Conservation (phyloP, 2,888 invertebrate species). For the Congeria kusceri region DNA sequence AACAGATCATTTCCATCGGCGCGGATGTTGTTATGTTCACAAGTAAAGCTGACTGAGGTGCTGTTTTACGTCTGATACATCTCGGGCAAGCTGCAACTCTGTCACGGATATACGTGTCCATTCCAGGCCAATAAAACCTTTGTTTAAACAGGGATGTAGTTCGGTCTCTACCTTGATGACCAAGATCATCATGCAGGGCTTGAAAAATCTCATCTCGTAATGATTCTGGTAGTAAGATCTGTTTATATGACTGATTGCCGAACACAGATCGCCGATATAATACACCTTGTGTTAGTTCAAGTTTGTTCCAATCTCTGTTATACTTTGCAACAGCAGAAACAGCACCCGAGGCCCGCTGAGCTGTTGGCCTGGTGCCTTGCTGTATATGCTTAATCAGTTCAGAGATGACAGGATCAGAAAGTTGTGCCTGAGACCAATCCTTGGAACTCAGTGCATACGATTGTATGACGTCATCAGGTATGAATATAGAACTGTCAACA, state of each 20-base stretch:
- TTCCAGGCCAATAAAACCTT: constrained; percentile 14
- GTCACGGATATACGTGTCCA: constrained; percentile 8
- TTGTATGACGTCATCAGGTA: no score
- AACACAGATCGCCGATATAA: neutral
- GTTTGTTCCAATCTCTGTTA: constrained; percentile 1
- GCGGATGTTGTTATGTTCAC: constrained; percentile 4
- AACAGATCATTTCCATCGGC: constrained; percentile 24
- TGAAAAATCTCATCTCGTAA: neutral
- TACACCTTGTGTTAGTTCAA: neutral
- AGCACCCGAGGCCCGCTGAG: no score
- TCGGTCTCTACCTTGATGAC: constrained; percentile 21
- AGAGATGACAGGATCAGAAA: neutral
- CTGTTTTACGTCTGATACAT: constrained; percentile 14
- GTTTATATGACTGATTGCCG: neutral
- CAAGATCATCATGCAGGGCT: constrained; percentile 13
- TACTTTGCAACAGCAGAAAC: neutral
- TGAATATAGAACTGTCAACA: no score
- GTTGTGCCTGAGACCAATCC: neutral
- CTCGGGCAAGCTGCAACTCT: constrained; percentile 11
- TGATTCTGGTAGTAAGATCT: constrained; percentile 3
- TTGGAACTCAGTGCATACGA: no score
- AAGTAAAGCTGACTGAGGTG: neutral
- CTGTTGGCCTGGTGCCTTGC: no score
- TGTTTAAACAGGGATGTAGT: constrained; percentile 16
- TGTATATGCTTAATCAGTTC: neutral